Evolutionary conservation across 1,140 invertebrate species (phyloP), one percentile per base, ranked within the genome.

Genomic region (Spodoptera frugiperda): DNA sequence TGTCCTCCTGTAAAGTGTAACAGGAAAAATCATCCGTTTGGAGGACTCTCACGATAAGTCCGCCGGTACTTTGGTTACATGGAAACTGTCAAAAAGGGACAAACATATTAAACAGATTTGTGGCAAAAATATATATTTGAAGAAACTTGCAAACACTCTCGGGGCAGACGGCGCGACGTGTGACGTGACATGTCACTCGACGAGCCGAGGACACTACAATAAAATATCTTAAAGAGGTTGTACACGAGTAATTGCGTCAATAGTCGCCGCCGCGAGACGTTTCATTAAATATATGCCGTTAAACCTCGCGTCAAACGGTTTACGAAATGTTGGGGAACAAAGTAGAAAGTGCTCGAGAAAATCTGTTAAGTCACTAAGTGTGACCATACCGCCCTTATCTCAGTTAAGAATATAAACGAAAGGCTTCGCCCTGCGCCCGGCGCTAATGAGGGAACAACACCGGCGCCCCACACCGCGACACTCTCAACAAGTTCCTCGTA

Each of bases 381-480:
- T 73, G 12, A 2, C 12, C 14, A 61, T 54, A 46, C 19, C 68
- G 14, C 53, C 61, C 44, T 59, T 73, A 73, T 73, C 71, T 73
- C 11, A 73, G 71, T 73, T 59, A 73, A 61, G 21, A 25, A 70
- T 48, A 59, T n/a, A 55, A 48, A 67, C n/a, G 63, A 70, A 49
- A 59, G 55, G 53, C 65, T 76, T 76, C 30, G 70, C 48, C 65
- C 49, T 49, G 44, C 8, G 21, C 25, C 12, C 25, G 6, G 49
- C 61, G 61, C 61, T 77, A 77, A 77, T 77, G 75, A 77, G 75
- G 30, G 21, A 33, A 54, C 19, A 49, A 59, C 30, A 30, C 44
- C 14, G 53, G 39, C 72, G n/a, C 3, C 15, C 17, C 51, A 3
- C 33, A n/a, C 17, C 49, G 53, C 65, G 30, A 25, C 15, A 10